These are phyloP conservation scores for Lampropteryx suffumata DNA, from an alignment of 2,888 invertebrate genomes.

Conservation along the genomic window DNA sequence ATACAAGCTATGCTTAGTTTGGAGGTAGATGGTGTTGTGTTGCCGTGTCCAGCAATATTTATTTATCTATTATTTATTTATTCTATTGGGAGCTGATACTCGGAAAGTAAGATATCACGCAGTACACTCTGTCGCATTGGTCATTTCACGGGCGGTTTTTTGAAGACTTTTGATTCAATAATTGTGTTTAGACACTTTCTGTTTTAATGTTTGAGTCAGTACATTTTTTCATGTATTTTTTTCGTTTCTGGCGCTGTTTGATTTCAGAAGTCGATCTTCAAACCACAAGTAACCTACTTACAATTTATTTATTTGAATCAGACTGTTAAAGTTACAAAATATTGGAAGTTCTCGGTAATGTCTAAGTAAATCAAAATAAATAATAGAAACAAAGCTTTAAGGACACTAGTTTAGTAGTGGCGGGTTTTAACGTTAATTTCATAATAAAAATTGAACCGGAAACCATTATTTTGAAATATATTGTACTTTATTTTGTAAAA, in stretches of 20 bases:
- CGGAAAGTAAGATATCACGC: no score
- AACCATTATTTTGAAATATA: slow-evolving; percentile 20
- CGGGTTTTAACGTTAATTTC: slow-evolving; percentile 3
- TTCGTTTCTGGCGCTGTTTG: slow-evolving; percentile 9
- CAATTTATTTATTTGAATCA: slow-evolving; percentile 2
- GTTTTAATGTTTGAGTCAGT: background rate
- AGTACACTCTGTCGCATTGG: slow-evolving; percentile 8
- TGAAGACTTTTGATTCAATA: background rate
- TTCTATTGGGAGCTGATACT: no score
- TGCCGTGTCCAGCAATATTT: no score
- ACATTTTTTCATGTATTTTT: background rate
- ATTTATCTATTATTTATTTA: no score
- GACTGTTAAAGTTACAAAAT: slow-evolving; percentile 7
- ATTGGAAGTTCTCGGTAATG: slow-evolving; percentile 16
- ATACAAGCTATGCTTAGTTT: no score
- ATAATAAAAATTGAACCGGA: slow-evolving; percentile 4
- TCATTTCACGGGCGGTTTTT: background rate
- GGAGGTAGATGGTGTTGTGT: no score
- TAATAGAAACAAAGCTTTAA: slow-evolving; percentile 27
- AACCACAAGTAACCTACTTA: background rate
- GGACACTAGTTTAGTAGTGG: slow-evolving; percentile 13
- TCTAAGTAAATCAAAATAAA: slow-evolving; percentile 15
- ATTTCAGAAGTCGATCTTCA: slow-evolving; percentile 9
- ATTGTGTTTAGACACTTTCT: background rate
- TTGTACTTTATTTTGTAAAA: slow-evolving; percentile 28